These are phyloP conservation scores for Harpegnathos saltator DNA, from an alignment of 1,140 invertebrate genomes.

Conservation along the genomic window DNA sequence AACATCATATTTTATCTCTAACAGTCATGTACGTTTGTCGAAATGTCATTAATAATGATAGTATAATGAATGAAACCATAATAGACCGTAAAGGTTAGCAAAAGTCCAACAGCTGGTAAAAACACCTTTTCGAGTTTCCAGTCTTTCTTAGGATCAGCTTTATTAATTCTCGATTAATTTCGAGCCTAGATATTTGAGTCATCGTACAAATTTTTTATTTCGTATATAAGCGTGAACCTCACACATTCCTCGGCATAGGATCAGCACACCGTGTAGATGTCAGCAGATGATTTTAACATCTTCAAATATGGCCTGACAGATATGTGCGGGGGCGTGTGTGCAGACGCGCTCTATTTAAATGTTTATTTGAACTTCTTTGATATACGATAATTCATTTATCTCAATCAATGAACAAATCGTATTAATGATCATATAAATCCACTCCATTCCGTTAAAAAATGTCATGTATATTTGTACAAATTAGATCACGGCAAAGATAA, in stretches of 20 bases:
- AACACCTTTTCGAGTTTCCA: slow-evolving; percentile 89
- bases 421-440: too few relatives aligned
- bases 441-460: too few relatives aligned
- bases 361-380: too few relatives aligned
- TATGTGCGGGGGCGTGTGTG: too few relatives aligned
- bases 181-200: slow-evolving; percentile 87
- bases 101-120: background rate
- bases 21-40: background rate
- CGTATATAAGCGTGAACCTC: background rate
- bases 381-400: too few relatives aligned
- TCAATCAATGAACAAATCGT: too few relatives aligned
- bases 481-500: too few relatives aligned
- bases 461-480: too few relatives aligned
- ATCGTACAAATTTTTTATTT: slow-evolving; percentile 60
- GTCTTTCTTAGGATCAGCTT: slow-evolving; percentile 88
- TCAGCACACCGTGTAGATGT: too few relatives aligned
- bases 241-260: background rate
- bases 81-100: background rate
- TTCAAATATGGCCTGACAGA: too few relatives aligned
- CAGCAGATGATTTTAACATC: too few relatives aligned
- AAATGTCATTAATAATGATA: background rate
- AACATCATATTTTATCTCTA: background rate
- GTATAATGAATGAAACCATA: background rate
- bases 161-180: slow-evolving; percentile 92
- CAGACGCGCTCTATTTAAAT: too few relatives aligned